phyloP scores from a whole-genome alignment of 2,113 vertebrate genomes.

The Hydrochoerus hydrochaeris region DNA sequence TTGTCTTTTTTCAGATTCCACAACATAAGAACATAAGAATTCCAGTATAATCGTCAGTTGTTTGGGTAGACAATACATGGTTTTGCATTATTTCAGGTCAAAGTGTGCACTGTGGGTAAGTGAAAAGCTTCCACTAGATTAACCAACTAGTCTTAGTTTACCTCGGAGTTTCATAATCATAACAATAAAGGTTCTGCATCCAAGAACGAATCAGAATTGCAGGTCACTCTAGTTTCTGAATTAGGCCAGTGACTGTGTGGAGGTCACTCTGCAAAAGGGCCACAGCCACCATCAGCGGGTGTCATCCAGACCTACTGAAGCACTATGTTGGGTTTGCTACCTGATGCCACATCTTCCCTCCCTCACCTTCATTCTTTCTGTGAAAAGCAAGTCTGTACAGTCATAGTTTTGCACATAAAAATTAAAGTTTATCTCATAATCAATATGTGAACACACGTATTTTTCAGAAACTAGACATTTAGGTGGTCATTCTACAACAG shows the following conservation, averaged over 20 bases:
- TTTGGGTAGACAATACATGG: background rate
- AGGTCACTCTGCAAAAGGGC: background rate
- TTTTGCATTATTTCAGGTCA: conserved; percentile 27
- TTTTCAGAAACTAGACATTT: conserved; percentile 39
- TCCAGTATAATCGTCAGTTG: background rate
- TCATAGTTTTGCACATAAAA: background rate
- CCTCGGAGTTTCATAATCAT: background rate
- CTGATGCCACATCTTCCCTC: background rate
- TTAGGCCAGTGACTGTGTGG: background rate
- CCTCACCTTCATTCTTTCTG: background rate
- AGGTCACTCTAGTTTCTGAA: background rate
- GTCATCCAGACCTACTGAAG: background rate
- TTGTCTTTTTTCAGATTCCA: background rate
- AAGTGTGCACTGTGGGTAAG: background rate
- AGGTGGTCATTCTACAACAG: background rate
- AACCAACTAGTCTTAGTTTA: background rate
- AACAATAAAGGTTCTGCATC: background rate
- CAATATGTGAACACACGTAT: background rate
- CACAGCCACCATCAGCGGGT: background rate
- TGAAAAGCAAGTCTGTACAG: background rate
- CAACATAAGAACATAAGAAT: background rate
- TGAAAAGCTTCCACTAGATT: background rate
- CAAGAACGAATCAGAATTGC: background rate
- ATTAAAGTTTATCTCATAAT: conserved; percentile 42
- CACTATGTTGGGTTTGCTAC: background rate